These are phyloP conservation scores for Lutjanus campechanus DNA, from an alignment of 2,797 vertebrate species.

Conservation along the genomic window DNA sequence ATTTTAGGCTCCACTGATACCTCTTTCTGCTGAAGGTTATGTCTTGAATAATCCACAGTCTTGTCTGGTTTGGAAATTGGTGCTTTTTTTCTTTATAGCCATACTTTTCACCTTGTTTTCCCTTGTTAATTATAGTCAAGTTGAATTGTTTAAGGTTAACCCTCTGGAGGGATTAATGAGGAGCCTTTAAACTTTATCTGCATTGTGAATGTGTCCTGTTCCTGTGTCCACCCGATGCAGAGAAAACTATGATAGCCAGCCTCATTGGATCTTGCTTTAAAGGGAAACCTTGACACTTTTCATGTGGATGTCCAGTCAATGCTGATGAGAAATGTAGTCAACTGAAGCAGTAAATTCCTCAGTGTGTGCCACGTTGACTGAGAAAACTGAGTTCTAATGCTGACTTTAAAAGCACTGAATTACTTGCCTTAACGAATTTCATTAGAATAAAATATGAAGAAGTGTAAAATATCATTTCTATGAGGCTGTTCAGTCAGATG, in stretches of 20 bases:
- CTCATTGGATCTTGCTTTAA: background rate
- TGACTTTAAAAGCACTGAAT: too few relatives aligned
- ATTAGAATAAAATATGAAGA: too few relatives aligned
- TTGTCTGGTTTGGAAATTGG: background rate
- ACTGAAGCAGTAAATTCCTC: too few relatives aligned
- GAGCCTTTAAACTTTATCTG: background rate
- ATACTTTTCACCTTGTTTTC: background rate
- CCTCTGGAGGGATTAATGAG: background rate
- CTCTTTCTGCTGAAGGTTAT: background rate
- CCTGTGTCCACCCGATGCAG: background rate
- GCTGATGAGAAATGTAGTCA: too few relatives aligned
- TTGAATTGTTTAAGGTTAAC: background rate
- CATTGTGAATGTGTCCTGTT: background rate
- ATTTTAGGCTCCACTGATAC: constrained; percentile 6
- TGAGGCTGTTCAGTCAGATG: too few relatives aligned
- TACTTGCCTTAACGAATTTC: too few relatives aligned
- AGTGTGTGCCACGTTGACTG: too few relatives aligned
- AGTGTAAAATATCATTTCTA: too few relatives aligned
- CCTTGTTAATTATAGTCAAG: background rate
- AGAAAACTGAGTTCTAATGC: too few relatives aligned
- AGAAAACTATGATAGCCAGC: too few relatives aligned
- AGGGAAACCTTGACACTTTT: too few relatives aligned
- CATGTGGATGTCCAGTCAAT: too few relatives aligned
- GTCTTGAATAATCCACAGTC: background rate
- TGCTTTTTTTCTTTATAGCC: background rate